Percentiles rank a stretch among this genome's conserved stretches.
phyloP scores from a whole-genome alignment of 2,113 vertebrate species.

The Herpetotheres cachinnans region DNA sequence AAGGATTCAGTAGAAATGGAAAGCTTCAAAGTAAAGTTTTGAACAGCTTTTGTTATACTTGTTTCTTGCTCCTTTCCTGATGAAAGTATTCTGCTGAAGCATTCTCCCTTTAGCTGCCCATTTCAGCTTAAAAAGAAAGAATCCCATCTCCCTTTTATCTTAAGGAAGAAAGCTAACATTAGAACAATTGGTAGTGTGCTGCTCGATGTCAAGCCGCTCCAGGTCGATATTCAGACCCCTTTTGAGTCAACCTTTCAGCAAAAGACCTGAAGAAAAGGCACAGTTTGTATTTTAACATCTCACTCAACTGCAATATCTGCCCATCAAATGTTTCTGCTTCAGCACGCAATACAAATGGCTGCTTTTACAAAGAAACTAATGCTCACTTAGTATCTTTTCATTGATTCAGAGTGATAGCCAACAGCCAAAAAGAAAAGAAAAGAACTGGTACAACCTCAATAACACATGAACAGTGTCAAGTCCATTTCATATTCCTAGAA shows the following conservation, averaged over 20 bases:
- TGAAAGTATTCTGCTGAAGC: slow-evolving; percentile 3
- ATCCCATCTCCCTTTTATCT: not conserved
- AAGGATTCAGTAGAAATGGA: not conserved
- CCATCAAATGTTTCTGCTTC: not conserved
- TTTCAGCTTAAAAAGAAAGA: not conserved
- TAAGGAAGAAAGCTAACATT: not conserved
- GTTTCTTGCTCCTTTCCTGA: slow-evolving; percentile 6
- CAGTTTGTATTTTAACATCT: not conserved
- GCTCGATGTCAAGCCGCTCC: not conserved
- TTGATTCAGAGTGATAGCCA: not conserved
- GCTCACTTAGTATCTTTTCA: not conserved
- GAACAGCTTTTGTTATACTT: slow-evolving; percentile 9
- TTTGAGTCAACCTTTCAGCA: not conserved
- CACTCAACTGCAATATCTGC: not conserved
- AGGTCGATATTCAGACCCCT: slow-evolving; percentile 16
- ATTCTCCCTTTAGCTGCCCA: not conserved
- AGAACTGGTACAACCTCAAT: not conserved
- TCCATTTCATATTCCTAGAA: not conserved
- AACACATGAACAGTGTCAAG: not conserved
- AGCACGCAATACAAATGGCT: not conserved
- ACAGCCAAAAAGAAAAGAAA: not conserved
- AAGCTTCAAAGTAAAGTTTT: slow-evolving; percentile 50
- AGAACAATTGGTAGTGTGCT: not conserved
- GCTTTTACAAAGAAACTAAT: not conserved
- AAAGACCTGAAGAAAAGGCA: not conserved